Evolutionary conservation across 37 sponge, comb jelly and placozoan species (phyloP).

Genomic region (Spongilla lacustris): DNA sequence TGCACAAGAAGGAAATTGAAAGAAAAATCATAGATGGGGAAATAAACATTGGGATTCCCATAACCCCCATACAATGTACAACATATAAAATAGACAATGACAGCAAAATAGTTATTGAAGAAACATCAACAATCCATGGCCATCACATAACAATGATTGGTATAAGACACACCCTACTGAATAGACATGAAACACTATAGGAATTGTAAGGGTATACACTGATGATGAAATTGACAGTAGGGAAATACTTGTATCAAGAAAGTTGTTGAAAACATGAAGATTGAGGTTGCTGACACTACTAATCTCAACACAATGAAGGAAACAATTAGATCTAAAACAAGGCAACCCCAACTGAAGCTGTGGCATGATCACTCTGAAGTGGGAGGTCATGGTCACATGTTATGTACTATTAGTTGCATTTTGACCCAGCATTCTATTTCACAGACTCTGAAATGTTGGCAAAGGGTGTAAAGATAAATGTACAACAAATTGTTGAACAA

Average conservation of each 20-base stretch:
- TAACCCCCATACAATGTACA: not conserved
- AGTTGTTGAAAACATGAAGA: no score
- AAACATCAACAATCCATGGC: not conserved
- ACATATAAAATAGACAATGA: not conserved
- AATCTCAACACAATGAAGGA: not conserved
- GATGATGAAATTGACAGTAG: not conserved
- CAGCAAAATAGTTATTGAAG: not conserved
- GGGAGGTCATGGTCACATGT: constrained; percentile 11
- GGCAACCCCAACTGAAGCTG: not conserved
- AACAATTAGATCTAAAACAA: not conserved
- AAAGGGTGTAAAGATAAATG: not conserved
- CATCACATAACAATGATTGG: not conserved
- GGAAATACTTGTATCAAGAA: not conserved
- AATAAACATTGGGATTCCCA: not conserved
- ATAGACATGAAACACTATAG: not conserved
- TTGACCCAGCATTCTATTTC: constrained; percentile 14
- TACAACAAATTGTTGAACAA: constrained; percentile 16
- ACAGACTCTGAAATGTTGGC: not conserved
- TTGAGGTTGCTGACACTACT: not conserved
- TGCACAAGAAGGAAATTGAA: not conserved
- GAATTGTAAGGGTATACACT: not conserved
- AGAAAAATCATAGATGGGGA: not conserved
- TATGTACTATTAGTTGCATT: constrained; percentile 5
- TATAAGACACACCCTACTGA: not conserved
- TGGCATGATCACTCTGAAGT: constrained; percentile 39